These are phyloP conservation scores for Podargus strigoides DNA, from an alignment of 2,797 vertebrate species.

Conservation along the genomic window DNA sequence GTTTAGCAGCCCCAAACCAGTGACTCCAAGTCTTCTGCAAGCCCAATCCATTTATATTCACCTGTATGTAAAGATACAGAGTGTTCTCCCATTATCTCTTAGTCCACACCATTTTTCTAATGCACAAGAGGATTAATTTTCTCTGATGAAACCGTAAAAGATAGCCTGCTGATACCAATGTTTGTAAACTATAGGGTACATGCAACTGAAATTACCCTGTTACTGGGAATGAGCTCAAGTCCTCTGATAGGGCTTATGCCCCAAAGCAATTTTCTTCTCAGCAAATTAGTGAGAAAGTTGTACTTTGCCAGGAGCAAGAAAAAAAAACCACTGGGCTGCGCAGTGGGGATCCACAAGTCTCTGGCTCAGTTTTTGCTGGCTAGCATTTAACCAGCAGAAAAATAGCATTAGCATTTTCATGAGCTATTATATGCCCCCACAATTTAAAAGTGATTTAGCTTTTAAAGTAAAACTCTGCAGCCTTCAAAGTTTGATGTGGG, in stretches of 20 bases:
- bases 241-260: background rate
- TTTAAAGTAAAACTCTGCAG: background rate
- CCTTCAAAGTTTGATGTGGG: background rate
- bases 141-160: background rate
- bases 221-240: background rate
- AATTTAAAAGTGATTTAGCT: background rate
- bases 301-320: background rate
- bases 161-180: background rate
- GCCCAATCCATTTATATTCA: background rate
- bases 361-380: background rate
- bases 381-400: conserved; percentile 6
- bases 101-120: background rate
- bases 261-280: background rate
- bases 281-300: background rate
- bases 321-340: background rate
- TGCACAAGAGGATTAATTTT: background rate
- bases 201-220: background rate
- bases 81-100: background rate
- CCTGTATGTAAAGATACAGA: background rate
- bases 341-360: background rate
- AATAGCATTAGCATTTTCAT: background rate
- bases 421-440: background rate
- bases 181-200: background rate
- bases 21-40: background rate
- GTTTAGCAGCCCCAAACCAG: background rate